Percentiles rank a stretch among this genome's conserved stretches.
Conservation (phyloP, 2,888 invertebrate species). For the Meliscaeva auricollis region DNA sequence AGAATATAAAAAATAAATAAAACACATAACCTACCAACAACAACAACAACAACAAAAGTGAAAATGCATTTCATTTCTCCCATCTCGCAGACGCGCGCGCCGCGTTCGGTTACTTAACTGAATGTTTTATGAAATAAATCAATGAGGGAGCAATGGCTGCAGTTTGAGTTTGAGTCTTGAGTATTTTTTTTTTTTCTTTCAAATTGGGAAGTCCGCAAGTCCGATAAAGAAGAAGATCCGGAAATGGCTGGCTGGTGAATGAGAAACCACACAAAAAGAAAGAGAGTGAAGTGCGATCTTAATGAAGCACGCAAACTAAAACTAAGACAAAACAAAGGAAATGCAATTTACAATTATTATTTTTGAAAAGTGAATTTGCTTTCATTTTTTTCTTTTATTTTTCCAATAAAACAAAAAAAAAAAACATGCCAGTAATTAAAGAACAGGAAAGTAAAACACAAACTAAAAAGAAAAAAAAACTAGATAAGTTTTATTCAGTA, state of each 20-base stretch:
- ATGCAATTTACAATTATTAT: neutral
- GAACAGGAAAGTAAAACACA: conserved; percentile 8
- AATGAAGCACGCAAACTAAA: conserved; percentile 16
- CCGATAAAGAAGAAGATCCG: neutral
- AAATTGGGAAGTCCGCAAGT: conserved; percentile 11
- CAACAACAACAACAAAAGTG: neutral
- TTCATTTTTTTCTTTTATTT: conserved; percentile 3
- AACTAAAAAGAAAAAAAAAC: neutral
- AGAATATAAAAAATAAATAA: neutral
- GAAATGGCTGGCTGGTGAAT: conserved; percentile 8
- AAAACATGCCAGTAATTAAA: conserved; percentile 4
- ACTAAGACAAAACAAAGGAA: neutral
- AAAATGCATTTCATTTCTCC: conserved; percentile 17
- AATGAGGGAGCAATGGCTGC: conserved; percentile 10
- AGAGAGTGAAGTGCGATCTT: neutral
- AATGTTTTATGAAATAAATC: conserved; percentile 9
- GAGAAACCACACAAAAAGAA: neutral
- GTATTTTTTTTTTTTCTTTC: no score
- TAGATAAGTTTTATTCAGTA: conserved; percentile 3
- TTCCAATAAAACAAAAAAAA: conserved; percentile 10
- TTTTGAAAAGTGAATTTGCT: conserved; percentile 11
- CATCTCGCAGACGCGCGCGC: neutral
- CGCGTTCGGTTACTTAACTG: conserved; percentile 3
- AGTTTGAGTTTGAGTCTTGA: neutral
- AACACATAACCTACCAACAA: no score